Evolutionary conservation across 1,140 invertebrate species (phyloP), one percentile per base, ranked within the genome.

Genomic region (Nebria ingens): DNA sequence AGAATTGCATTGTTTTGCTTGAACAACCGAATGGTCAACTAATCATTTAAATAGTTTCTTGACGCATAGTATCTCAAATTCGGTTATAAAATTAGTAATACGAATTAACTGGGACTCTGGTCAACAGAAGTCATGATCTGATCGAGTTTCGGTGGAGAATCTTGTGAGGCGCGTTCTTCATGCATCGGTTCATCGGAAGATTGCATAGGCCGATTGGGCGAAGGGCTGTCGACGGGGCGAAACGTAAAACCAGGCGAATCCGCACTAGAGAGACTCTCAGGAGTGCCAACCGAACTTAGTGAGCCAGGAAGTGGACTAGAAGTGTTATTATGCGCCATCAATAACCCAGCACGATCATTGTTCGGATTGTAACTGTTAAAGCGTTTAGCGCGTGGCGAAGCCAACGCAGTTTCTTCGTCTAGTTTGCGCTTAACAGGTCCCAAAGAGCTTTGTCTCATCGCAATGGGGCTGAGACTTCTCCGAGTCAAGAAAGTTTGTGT

Each of bases 401-500:
- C 60, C 59, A 67, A 65, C 1, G 61, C 72, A 67, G 63, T 70
- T 56, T 64, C 70, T 54, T 87, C 85, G 52, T 86, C 88, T 62
- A 86, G 85, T 72, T 91, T 89, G 56, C 89, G 74, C 71, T 92
- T 93, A 19, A 87, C 78, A 45, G 40, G 15, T 21, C 81, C 83
- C 59, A 88, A 71, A 23, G 80, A 78, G 34, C 84, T 85, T 9
- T 86, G 84, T 19, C 89, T 76, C 70, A 93, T 81, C 11, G 86
- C 79, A 60, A 91, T 91, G 6, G 89, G 89, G 62, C 88, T 91
- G 56, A 89, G 79, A 64, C 88, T 91, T 23, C 89, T 77, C 42
- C 87, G 79, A 22, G 85, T 88, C 55, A 85, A 80, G 68, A 88
- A 90, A 15, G 80, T 79, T 64, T 85, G 54, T 42, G 50, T 42